A percentile compares a stretch with the other conserved stretches of the same genome.
Evolutionary conservation across 2,113 vertebrate genomes (phyloP).

Genomic region (Amblyornis subalaris): DNA sequence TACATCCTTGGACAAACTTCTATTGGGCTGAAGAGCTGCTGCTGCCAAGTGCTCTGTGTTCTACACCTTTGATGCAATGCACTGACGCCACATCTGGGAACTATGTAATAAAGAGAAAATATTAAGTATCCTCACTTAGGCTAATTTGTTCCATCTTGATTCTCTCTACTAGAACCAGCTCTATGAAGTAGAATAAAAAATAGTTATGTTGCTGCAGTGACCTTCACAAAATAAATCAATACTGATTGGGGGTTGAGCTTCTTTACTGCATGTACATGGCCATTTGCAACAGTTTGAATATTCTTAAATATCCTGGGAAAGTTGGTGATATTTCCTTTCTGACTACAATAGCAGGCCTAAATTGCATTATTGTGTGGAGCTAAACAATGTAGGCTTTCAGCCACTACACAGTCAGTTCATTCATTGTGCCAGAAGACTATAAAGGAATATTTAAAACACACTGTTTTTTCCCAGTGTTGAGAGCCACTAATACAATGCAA

Average conservation of each 20-base stretch:
- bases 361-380: not conserved
- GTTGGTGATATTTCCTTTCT: not conserved
- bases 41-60: not conserved
- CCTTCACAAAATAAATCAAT: not conserved
- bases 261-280: not conserved
- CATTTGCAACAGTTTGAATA: not conserved
- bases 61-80: not conserved
- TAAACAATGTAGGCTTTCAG: not conserved
- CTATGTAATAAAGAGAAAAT: not conserved
- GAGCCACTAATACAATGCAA: not conserved
- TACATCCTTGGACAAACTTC: not conserved
- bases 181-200: not conserved
- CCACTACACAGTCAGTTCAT: not conserved
- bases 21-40: not conserved
- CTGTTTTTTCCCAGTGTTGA: not conserved
- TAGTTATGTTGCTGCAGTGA: not conserved
- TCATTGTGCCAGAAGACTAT: not conserved
- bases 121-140: not conserved
- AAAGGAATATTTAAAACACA: not conserved
- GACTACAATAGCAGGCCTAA: not conserved
- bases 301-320: not conserved
- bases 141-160: not conserved
- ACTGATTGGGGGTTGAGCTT: not conserved
- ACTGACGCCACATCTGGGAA: not conserved
- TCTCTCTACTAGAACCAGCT: not conserved